Evolutionary conservation across 2,888 invertebrate species (phyloP).

Genomic region (Lysandra bellargus): DNA sequence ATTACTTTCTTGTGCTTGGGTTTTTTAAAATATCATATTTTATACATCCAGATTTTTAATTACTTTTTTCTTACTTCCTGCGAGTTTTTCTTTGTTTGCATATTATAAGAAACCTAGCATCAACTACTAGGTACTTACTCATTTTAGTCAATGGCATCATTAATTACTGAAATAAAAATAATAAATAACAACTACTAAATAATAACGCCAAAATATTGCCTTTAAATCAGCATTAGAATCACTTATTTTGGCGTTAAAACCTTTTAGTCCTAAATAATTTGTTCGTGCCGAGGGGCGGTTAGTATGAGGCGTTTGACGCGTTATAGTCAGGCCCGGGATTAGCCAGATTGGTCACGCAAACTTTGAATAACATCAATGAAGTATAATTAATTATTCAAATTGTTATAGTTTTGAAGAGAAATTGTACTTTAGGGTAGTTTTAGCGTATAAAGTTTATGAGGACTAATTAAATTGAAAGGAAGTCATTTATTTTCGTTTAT

Average conservation of each 20-base stretch:
- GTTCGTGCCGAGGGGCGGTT: constrained; percentile 42
- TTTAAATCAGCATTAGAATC: constrained; percentile 11
- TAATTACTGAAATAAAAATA: background rate
- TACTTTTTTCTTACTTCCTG: no score
- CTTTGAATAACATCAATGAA: constrained; percentile 11
- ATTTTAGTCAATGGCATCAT: no score
- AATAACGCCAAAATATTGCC: background rate
- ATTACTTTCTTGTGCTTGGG: no score
- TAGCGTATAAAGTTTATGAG: background rate
- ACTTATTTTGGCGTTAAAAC: constrained; percentile 38
- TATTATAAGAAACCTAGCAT: background rate
- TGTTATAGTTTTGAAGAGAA: constrained; percentile 20
- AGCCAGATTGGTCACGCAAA: constrained; percentile 27
- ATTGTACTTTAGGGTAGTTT: background rate
- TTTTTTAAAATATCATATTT: no score
- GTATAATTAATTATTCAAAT: constrained; percentile 22
- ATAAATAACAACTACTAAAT: background rate
- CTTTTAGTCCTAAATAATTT: constrained; percentile 40
- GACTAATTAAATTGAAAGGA: background rate
- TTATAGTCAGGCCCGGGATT: background rate
- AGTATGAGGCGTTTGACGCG: constrained; percentile 34
- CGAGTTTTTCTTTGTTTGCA: no score
- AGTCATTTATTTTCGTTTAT: background rate
- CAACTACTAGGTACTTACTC: no score
- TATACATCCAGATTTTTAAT: no score